Percentiles rank a stretch among this genome's conserved stretches.
Conservation (phyloP, 2,888 invertebrate genomes). For the Anthophora plumipes region DNA sequence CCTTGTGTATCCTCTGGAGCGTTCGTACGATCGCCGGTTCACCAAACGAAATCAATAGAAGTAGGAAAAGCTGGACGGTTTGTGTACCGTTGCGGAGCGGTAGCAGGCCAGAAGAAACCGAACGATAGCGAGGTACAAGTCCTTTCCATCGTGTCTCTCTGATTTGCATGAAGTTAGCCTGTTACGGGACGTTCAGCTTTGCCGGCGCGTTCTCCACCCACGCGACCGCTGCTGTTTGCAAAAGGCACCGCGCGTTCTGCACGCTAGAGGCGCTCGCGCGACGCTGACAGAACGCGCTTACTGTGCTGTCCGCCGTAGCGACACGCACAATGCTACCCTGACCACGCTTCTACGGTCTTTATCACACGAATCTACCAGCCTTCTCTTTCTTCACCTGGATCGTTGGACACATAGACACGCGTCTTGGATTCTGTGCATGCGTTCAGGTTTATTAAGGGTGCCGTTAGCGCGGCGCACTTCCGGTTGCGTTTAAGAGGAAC, state of each 20-base stretch:
- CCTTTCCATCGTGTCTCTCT: conserved; percentile 54
- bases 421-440: conserved; percentile 61
- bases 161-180: conserved; percentile 65
- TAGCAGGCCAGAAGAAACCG: conserved; percentile 30
- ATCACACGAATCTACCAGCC: conserved; percentile 75
- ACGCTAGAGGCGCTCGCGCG: conserved; percentile 66
- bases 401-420: neutral
- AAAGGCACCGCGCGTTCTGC: conserved; percentile 76
- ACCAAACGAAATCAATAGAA: neutral
- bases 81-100: conserved; percentile 40
- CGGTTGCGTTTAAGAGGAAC: conserved; percentile 49
- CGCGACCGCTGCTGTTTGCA: conserved; percentile 64
- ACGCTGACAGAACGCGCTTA: conserved; percentile 75
- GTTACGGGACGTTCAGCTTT: conserved; percentile 52
- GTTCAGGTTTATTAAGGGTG: conserved; percentile 75
- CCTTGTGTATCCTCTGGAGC: no score
- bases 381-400: conserved; percentile 23
- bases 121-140: conserved; percentile 51
- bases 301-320: conserved; percentile 75
- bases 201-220: conserved; percentile 67
- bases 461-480: conserved; percentile 73
- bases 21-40: neutral
- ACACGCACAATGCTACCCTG: conserved; percentile 71
- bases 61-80: neutral
- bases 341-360: conserved; percentile 71